phyloP scores from a whole-genome alignment of 2,113 vertebrate species.

The Todiramphus chloris region DNA sequence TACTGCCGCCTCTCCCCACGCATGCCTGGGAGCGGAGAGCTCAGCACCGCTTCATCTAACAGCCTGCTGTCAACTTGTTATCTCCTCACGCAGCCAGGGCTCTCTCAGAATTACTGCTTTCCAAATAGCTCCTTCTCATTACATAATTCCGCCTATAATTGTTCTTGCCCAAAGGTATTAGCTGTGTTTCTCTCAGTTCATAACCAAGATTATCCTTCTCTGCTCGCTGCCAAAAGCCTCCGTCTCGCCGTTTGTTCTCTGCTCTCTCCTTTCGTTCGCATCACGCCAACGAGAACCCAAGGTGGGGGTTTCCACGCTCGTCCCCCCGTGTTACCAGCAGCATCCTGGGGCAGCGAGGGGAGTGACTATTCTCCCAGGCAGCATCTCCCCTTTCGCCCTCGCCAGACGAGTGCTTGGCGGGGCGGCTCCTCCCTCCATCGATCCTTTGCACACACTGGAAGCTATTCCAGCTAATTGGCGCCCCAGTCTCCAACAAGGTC shows the following conservation, averaged over 20 bases:
- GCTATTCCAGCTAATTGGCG: not conserved
- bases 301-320: accelerated
- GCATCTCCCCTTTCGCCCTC: not conserved
- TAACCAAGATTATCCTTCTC: constrained; percentile 63
- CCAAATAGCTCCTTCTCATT: constrained; percentile 53
- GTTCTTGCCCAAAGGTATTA: constrained; percentile 73
- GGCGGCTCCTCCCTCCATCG: not conserved
- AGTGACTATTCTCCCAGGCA: not conserved
- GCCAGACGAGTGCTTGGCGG: accelerated
- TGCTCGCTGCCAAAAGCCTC: constrained; percentile 16
- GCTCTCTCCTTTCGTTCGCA: constrained; percentile 30
- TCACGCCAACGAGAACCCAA: not conserved
- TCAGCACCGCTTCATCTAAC: not conserved
- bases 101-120: not conserved
- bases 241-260: not conserved
- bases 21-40: not conserved
- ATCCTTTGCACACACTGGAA: not conserved
- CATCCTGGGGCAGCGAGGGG: accelerated
- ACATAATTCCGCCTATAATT: constrained; percentile 68
- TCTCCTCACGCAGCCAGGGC: not conserved
- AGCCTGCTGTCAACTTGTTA: not conserved
- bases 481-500: not conserved
- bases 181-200: constrained; percentile 62
- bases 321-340: not conserved
- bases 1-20: not conserved